Base-by-base conservation (phyloP, 2,113 vertebrate species). In the Poeciliopsis retropinna region DNA sequence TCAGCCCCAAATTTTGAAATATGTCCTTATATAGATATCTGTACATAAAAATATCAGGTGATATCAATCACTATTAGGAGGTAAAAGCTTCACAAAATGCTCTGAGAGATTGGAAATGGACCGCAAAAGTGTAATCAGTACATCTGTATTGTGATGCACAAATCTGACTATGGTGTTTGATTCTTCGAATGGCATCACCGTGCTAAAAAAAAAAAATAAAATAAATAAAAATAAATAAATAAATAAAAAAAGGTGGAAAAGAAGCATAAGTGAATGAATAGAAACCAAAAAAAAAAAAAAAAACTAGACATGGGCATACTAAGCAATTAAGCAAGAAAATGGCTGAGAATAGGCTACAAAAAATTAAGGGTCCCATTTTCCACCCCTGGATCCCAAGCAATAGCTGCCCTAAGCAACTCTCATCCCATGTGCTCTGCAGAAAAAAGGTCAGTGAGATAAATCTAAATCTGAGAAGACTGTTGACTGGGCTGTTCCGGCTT, bases 381-480 rank as follows among this genome's bases (percentile, higher is more conserved):
- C 76, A 47, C 39, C 65, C n/a, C 75, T 73, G 69, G 67, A 66
- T 76, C 73, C 28, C 14, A 12, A 9, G 62, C 68, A 75, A 83
- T 67, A 80, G 70, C 71, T 15, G 10, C 57, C 37, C 61, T 32
- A 83, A 78, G 70, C 77, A 76, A 72, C 65, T 88, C 83, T 61
- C 80, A 68, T 79, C 84, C 79, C 39, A 79, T 64, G 17, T 44
- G 62, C 77, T 80, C 71, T 34, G 69, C 6, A 51, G 72, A 79
- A 72, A 64, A 87, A 88, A 89, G 85, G 89, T 89, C 88, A 90
- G 77, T 60, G 75, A 75, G 73, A 87, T 83, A 84, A 89, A 88
- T 89, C 80, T 83, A 80, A 84, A 78, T 76, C 75, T 73, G 64
- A 78, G 71, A 83, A 77, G 82, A 37, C 75, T 81, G 80, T 79